Conservation (phyloP, 2,113 vertebrate species). For the Craseonycteris thonglongyai region DNA sequence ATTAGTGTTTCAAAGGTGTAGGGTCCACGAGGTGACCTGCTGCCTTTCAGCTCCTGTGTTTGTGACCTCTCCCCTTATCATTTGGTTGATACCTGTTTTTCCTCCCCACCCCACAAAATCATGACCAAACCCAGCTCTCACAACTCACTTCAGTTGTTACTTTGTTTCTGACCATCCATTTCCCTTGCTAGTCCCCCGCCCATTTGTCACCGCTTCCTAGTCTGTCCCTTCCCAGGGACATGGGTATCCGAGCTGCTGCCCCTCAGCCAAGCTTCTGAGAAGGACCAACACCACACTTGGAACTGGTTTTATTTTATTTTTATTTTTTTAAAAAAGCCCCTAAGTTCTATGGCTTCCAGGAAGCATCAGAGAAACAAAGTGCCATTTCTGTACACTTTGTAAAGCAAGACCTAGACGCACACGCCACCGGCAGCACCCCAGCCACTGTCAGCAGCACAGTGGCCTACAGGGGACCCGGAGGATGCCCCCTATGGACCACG, state of each 20-base stretch:
- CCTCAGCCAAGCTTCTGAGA: background rate
- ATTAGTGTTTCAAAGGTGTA: too few species aligned
- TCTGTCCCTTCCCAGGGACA: background rate
- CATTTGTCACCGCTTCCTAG: background rate
- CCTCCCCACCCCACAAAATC: background rate
- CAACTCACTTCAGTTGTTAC: background rate
- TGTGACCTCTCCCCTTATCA: background rate
- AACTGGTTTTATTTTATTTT: conserved; percentile 55
- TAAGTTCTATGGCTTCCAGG: conserved; percentile 81
- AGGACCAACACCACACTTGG: background rate
- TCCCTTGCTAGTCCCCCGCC: background rate
- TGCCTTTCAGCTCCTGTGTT: background rate
- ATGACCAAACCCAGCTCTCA: background rate
- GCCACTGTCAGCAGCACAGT: background rate
- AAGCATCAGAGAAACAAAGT: conserved; percentile 75
- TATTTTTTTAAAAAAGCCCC: conserved; percentile 75
- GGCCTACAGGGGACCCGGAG: background rate
- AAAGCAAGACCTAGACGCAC: conserved; percentile 71
- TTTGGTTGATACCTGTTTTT: too few species aligned
- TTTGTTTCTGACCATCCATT: background rate
- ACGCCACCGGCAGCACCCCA: background rate
- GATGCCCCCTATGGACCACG: background rate
- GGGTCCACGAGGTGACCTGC: accelerated
- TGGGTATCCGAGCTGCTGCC: too few species aligned
- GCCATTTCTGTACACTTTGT: conserved; percentile 72